phyloP scores from a whole-genome alignment of 2,797 vertebrate genomes.

The Falco columbarius region DNA sequence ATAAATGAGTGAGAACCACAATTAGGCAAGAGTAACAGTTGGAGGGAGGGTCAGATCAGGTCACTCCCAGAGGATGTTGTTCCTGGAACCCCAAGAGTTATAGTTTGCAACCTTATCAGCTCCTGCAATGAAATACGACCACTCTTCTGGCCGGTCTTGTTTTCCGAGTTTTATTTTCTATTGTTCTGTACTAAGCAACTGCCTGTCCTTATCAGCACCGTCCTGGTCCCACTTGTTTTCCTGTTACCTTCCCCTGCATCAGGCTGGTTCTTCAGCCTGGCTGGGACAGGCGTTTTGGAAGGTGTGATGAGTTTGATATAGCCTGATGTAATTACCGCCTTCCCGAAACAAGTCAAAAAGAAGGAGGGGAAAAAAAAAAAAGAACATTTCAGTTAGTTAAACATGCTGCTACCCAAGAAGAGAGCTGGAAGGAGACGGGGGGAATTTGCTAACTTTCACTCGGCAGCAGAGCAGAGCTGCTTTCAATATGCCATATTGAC shows the following conservation, averaged over 20 bases:
- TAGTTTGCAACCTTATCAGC: not conserved
- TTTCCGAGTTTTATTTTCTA: slow-evolving; percentile 24
- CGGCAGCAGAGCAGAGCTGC: not conserved
- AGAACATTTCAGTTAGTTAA: slow-evolving; percentile 22
- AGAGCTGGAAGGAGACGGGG: slow-evolving; percentile 9
- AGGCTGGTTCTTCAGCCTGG: not conserved
- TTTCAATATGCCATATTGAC: slow-evolving; percentile 63
- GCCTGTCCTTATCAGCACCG: slow-evolving; percentile 18
- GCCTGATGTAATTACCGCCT: not conserved
- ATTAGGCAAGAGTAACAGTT: not conserved
- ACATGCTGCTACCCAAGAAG: slow-evolving; percentile 16
- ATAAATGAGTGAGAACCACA: not conserved
- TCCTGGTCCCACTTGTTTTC: not conserved
- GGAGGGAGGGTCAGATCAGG: not conserved
- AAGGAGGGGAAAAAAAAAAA: not conserved
- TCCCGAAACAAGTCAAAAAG: not conserved
- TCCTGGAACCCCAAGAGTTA: not conserved
- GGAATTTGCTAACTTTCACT: slow-evolving; percentile 70
- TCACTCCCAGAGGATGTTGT: not conserved
- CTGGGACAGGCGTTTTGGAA: not conserved
- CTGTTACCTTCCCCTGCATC: slow-evolving; percentile 27
- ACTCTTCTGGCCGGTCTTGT: not conserved
- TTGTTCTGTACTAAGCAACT: slow-evolving; percentile 34
- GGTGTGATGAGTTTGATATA: not conserved
- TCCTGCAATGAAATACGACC: not conserved